Base-by-base conservation (phyloP, 2,888 invertebrate species). In the Drymonia ruficornis region DNA sequence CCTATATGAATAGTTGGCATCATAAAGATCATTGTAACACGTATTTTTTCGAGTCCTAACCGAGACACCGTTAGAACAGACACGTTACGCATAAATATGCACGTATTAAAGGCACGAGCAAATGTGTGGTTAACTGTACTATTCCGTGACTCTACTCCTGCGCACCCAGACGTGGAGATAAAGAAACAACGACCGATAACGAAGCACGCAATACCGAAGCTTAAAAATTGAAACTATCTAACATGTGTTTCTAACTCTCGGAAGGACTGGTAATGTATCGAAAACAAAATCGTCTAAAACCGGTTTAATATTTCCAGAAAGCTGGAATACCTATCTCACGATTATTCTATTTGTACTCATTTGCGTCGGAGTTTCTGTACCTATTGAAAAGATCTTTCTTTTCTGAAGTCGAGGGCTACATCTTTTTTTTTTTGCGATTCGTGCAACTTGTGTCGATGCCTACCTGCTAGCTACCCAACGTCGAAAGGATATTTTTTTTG, bases 1-100 rank as follows among this genome's bases (percentile, higher is more conserved):
- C 31, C 18, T 38, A 48, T n/a, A 42, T 16, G 16, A 11, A 50
- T 19, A 16, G 9, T 31, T 34, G 6, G 11, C 11, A 2, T 31
- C 0, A 72, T 74, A 66, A 67, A 66, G 76, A 70, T 65, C 60
- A 68, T 67, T 61, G 71, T 73, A 74, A 72, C 83, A 85, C 77
- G 77, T 82, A 81, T 79, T 78, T 73, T 77, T 81, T 81, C 64
- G 76, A 84, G 81, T 89, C 89, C 89, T 89, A 86, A 72, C 76
- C 68, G 70, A 70, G 68, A 72, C 81, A 85, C 91, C 91, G 91
- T 90, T 91, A 91, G 62, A 69, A 67, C 67, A 84, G 83, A 84
- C 89, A 86, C 83, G 91, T 78, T 81, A 84, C 83, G 91, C 91
- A 91, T 91, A 90, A 89, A 86, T 91, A 90, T 91, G 84, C 87